These are phyloP conservation scores for Bubo scandiacus DNA, from an alignment of 2,113 vertebrate species.

Conservation along the genomic window DNA sequence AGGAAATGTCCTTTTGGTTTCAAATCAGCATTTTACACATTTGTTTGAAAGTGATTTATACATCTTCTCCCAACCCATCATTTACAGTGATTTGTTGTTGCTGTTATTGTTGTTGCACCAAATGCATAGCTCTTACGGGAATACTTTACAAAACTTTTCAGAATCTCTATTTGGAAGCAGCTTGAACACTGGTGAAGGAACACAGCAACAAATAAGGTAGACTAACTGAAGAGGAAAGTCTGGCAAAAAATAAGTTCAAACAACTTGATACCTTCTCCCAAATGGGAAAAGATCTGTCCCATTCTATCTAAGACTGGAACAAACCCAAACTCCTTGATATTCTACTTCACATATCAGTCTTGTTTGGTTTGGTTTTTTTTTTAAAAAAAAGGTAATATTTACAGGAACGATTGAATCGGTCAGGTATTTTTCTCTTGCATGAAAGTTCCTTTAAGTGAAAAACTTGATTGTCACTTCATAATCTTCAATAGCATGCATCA, in stretches of 20 bases:
- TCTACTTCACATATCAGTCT: background rate
- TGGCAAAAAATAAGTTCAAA: background rate
- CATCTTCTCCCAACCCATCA: background rate
- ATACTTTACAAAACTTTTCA: background rate
- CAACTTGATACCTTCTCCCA: background rate
- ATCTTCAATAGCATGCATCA: background rate
- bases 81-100: background rate
- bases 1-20: background rate
- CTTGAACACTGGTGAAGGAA: background rate
- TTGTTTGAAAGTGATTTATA: background rate
- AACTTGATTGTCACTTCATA: background rate
- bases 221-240: background rate
- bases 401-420: background rate
- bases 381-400: background rate
- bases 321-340: background rate
- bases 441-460: background rate
- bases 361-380: background rate
- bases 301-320: background rate
- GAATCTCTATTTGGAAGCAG: background rate
- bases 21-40: background rate
- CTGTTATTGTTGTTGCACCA: background rate
- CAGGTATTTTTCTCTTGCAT: background rate
- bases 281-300: background rate
- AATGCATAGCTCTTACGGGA: background rate
- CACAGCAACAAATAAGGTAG: rapidly evolving